phyloP scores from a whole-genome alignment of 2,113 vertebrate genomes.

The Ochotona princeps region DNA sequence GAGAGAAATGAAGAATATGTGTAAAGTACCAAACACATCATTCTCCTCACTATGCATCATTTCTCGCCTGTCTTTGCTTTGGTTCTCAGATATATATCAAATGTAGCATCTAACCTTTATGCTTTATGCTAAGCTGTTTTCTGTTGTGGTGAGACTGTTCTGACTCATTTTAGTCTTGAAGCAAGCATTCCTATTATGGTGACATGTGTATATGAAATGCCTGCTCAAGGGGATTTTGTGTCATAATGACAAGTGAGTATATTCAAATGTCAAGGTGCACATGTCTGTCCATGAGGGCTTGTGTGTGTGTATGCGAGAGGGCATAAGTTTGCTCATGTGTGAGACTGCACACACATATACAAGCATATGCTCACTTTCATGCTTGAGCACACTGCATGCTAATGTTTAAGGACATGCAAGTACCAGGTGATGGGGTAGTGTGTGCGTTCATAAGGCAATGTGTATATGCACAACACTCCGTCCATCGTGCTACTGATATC shows the following conservation, averaged over 20 bases:
- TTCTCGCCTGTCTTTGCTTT: not conserved
- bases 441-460: not conserved
- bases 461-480: not conserved
- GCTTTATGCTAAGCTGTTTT: not conserved
- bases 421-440: too few relatives aligned
- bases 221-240: not conserved
- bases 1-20: not conserved
- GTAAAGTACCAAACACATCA: not conserved
- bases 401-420: not conserved
- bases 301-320: not conserved
- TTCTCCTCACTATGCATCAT: not conserved
- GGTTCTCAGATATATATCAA: not conserved
- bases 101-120: not conserved
- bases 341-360: too few relatives aligned
- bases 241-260: not conserved
- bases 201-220: not conserved
- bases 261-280: not conserved
- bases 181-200: not conserved
- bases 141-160: not conserved
- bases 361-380: not conserved
- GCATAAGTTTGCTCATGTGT: not conserved
- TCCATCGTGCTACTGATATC: not conserved
- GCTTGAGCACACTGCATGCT: not conserved
- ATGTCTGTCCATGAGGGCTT: not conserved
- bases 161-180: not conserved